Evolutionary conservation across 2,113 vertebrate species (phyloP).

Genomic region (Ahaetulla prasina): DNA sequence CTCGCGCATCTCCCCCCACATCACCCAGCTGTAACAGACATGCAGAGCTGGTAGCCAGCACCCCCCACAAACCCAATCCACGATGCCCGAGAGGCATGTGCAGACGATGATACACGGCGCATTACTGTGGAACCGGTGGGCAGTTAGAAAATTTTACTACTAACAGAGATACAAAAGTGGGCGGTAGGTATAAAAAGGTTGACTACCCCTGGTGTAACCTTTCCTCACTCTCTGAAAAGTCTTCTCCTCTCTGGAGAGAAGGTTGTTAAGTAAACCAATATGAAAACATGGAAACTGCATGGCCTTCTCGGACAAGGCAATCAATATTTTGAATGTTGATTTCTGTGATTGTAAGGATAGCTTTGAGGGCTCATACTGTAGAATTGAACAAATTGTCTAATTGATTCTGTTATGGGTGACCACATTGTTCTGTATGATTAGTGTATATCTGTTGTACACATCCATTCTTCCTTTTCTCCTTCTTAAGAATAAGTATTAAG

Average conservation of each 20-base stretch:
- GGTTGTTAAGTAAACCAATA: not conserved
- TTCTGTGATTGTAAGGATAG: not conserved
- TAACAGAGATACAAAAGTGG: too few relatives aligned
- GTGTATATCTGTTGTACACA: not conserved
- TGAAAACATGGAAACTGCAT: not conserved
- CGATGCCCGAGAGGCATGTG: too few relatives aligned
- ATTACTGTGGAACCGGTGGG: too few relatives aligned
- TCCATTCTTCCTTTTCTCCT: not conserved
- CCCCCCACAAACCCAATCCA: too few relatives aligned
- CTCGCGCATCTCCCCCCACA: too few relatives aligned
- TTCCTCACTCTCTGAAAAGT: not conserved
- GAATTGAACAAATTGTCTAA: not conserved
- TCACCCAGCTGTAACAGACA: too few relatives aligned
- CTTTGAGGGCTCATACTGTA: not conserved
- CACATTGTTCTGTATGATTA: not conserved
- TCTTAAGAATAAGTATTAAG: conserved; percentile 42
- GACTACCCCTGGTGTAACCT: too few relatives aligned
- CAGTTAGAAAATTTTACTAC: too few relatives aligned
- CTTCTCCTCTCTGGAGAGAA: not conserved
- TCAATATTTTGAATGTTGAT: not conserved
- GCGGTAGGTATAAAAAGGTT: too few relatives aligned
- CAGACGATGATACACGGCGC: too few relatives aligned
- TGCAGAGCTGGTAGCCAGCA: too few relatives aligned
- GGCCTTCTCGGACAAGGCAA: not conserved
- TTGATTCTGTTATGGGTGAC: not conserved